Evolutionary conservation across 2,888 invertebrate species (phyloP), one percentile per base, ranked within the genome.

Genomic region (Scrobipalpa atriplicella): DNA sequence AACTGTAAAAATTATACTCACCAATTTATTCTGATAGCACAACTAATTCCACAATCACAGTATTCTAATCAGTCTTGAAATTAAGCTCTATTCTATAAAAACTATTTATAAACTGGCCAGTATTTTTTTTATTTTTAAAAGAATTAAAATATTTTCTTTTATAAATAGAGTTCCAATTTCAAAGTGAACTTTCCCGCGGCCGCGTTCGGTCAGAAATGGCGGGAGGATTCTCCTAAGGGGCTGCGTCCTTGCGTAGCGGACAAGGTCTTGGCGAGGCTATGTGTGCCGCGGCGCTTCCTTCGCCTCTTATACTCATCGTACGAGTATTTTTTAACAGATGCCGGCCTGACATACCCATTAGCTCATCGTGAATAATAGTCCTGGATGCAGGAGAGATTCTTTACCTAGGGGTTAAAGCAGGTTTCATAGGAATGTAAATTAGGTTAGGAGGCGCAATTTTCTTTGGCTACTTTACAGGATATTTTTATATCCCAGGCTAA

Each of bases 181-280:
- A 76, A 73, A 83, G 81, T 77, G 82, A 82, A 85, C 86, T 83
- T 85, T 84, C 83, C 83, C 84, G 86, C 83, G 81, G 75, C 74
- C 80, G 82, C 78, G 86, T 83, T 83, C 80, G 83, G 82, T 84
- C 73, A 81, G 82, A 86, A 89, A 90, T 92, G 91, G 86, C 85
- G 82, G 86, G 85, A 73, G 74, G 79, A 75, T 83, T 86, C 84
- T 83, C 81, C 68, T 66, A 80, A 83, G 87, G 89, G 88, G 90
- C 88, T 86, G 87, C 82, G 91, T 92, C 92, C 92, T 92, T 92
- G 92, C 86, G 87, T 79, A 75, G 87, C 79, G 82, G 78, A 82
- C 91, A 92, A 92, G 92, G 91, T 89, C 88, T 91, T 80, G 75
- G 76, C 80, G 79, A 85, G 79, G 83, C 87, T 85, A 79, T 86